These are phyloP conservation scores for Trachurus trachurus DNA, from an alignment of 2,797 vertebrate species.

Conservation along the genomic window DNA sequence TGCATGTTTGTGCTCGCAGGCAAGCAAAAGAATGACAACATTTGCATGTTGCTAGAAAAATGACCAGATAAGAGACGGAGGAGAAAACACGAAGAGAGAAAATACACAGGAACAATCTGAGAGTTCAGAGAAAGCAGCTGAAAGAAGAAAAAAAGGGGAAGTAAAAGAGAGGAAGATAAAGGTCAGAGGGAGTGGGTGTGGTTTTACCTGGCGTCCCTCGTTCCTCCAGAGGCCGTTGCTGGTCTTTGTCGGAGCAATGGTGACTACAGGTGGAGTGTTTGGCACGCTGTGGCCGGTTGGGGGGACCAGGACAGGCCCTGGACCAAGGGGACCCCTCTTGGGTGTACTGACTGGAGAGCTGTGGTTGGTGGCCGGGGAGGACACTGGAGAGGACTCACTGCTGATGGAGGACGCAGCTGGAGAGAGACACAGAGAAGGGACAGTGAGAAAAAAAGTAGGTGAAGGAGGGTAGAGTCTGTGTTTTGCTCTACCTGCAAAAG, in stretches of 20 bases:
- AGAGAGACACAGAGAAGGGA: conserved; percentile 36
- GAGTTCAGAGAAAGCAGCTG: background rate
- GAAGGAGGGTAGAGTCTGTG: background rate
- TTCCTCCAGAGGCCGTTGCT: conserved; percentile 98
- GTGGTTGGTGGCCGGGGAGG: conserved; percentile 98
- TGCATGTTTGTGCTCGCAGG: conserved; percentile 33
- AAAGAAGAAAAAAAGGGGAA: background rate
- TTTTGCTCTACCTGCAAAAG: conserved; percentile 16
- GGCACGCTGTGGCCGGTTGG: conserved; percentile 94
- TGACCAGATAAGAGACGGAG: conserved; percentile 11
- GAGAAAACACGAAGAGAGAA: conserved; percentile 1
- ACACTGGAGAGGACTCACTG: conserved; percentile 97
- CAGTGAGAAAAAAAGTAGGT: conserved; percentile 3
- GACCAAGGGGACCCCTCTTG: conserved; percentile 95
- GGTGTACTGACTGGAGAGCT: conserved; percentile 97
- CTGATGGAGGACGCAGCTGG: conserved; percentile 96
- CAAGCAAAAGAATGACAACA: conserved; percentile 28
- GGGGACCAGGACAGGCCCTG: conserved; percentile 93
- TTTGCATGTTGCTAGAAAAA: conserved; percentile 6
- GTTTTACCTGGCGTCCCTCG: conserved; percentile 92
- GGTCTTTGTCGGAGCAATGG: conserved; percentile 98
- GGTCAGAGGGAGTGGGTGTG: conserved; percentile 4
- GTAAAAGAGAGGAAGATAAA: background rate
- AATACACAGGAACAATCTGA: background rate
- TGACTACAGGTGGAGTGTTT: conserved; percentile 98